A percentile compares a stretch with the other conserved stretches of the same genome.
Evolutionary conservation across 1,140 invertebrate genomes (phyloP).

Genomic region (Macrobrachium rosenbergii): DNA sequence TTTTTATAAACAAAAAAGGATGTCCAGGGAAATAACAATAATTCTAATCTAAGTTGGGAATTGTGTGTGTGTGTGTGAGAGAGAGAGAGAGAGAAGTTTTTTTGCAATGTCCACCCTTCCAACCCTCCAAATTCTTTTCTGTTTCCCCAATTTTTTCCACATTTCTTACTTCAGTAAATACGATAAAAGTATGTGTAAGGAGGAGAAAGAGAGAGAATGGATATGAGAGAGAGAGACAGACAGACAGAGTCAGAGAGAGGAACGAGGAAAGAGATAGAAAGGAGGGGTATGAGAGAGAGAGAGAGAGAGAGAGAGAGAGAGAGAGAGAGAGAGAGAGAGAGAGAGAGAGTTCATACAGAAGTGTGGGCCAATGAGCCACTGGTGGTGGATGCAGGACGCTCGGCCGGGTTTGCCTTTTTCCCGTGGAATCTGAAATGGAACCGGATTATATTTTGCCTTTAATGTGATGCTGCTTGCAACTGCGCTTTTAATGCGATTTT

Average conservation of each 20-base stretch:
- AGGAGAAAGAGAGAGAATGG: background rate
- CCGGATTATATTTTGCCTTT: constrained; percentile 36
- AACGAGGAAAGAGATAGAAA: background rate
- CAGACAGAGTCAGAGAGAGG: constrained; percentile 2
- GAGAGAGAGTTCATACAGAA: constrained; percentile 5
- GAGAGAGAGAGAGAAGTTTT: no score
- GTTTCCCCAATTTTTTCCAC: no score
- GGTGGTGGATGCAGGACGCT: constrained; percentile 16
- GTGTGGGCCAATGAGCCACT: constrained; percentile 1
- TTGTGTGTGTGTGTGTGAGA: no score
- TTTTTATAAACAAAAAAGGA: no score
- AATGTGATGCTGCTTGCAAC: constrained; percentile 53
- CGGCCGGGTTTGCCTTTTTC: constrained; percentile 34
- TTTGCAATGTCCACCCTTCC: no score
- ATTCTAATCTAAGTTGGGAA: no score
- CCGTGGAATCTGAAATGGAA: constrained; percentile 56
- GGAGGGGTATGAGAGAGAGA: background rate
- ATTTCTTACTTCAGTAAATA: no score
- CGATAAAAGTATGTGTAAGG: background rate
- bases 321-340: constrained; percentile 4
- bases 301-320: background rate
- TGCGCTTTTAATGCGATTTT: constrained; percentile 62
- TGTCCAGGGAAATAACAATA: no score
- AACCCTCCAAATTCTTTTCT: no score
- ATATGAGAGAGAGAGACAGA: background rate